A percentile compares a stretch with the other conserved stretches of the same genome.
phyloP scores from a whole-genome alignment of 2,888 invertebrate species.

The Arenicola marina region DNA sequence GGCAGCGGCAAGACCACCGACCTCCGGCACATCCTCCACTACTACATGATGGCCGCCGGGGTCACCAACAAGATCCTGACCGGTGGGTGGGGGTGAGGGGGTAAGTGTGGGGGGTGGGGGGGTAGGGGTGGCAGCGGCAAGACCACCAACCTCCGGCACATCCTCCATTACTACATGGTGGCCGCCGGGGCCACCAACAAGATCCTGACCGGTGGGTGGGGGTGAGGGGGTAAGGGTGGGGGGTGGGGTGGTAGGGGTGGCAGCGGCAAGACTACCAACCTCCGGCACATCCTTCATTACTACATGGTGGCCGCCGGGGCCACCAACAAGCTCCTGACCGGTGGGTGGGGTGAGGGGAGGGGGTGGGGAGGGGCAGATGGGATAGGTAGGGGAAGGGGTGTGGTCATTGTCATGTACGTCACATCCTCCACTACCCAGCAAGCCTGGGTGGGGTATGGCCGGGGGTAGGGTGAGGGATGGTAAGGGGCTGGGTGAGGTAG shows the following conservation, averaged over 20 bases:
- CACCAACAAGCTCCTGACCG: slow-evolving; percentile 51
- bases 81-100: no score
- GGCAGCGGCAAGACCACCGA: slow-evolving; percentile 88
- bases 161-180: slow-evolving; percentile 83
- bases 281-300: slow-evolving; percentile 86
- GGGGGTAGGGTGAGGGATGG: no score
- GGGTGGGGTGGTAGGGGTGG: slow-evolving; percentile 87
- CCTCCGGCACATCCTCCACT: slow-evolving; percentile 85
- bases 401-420: no score
- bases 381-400: no score
- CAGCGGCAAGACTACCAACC: slow-evolving; percentile 86
- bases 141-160: slow-evolving; percentile 85
- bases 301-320: slow-evolving; percentile 79
- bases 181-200: slow-evolving; percentile 71
- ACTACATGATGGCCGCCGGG: slow-evolving; percentile 80
- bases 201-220: slow-evolving; percentile 27
- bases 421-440: no score
- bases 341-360: no score
- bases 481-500: no score
- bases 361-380: no score
- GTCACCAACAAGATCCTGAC: slow-evolving; percentile 61
- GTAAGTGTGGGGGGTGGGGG: no score
- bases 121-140: slow-evolving; percentile 86
- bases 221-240: no score
- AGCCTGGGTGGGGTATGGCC: no score